Percentiles rank a stretch among this genome's conserved stretches.
Conservation (phyloP, 2,888 invertebrate species). For the Eilema depressum region DNA sequence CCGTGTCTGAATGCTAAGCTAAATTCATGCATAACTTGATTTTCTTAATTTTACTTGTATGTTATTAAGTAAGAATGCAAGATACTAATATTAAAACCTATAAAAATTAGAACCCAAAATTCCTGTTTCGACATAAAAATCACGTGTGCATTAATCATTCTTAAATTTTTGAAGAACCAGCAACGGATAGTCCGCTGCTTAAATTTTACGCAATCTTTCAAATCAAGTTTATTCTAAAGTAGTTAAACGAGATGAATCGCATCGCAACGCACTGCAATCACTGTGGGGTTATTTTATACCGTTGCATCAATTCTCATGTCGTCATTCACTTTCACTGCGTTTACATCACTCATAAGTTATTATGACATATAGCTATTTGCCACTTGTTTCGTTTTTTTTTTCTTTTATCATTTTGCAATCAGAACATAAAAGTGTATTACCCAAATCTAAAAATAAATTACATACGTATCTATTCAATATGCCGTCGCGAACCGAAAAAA, state of each 20-base stretch:
- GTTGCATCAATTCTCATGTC: conserved; percentile 48
- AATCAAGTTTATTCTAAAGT: background rate
- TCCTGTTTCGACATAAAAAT: too few relatives aligned
- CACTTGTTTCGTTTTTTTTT: background rate
- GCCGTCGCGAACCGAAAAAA: too few relatives aligned
- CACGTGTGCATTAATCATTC: background rate
- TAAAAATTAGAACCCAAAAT: too few relatives aligned
- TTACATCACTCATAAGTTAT: conserved; percentile 48
- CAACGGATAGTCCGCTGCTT: background rate
- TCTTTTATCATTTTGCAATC: background rate
- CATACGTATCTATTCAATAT: too few relatives aligned
- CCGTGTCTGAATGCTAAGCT: background rate
- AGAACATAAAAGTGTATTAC: background rate
- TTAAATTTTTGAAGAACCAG: background rate
- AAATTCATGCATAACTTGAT: background rate
- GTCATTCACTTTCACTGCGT: conserved; percentile 55
- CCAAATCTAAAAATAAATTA: background rate
- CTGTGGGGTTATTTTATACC: conserved; percentile 12
- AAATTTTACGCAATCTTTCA: background rate
- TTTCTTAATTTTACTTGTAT: background rate
- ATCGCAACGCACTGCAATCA: conserved; percentile 10
- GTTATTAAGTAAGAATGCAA: background rate
- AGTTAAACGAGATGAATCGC: background rate
- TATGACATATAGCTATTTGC: conserved; percentile 30
- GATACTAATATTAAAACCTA: too few relatives aligned